Percentiles rank a stretch among this genome's conserved stretches.
These are phyloP conservation scores for Cotesia typhae DNA, from an alignment of 1,140 invertebrate genomes.

Conservation along the genomic window DNA sequence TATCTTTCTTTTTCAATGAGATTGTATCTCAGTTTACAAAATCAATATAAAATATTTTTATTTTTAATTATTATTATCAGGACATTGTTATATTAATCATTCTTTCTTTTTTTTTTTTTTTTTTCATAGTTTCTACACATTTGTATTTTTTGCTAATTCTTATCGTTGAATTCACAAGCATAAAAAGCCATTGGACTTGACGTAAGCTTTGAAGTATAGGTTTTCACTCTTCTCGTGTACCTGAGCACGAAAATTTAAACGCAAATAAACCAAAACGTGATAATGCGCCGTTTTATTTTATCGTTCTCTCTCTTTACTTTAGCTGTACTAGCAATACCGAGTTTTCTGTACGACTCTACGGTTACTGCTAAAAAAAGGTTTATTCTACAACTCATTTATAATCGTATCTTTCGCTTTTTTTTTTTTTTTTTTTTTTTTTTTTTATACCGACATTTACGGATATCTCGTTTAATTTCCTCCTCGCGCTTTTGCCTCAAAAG, in stretches of 20 bases:
- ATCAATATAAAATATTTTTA: neutral
- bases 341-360: neutral
- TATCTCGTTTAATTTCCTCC: constrained; percentile 29
- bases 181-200: constrained; percentile 22
- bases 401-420: constrained; percentile 23
- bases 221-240: constrained; percentile 23
- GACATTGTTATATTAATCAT: neutral
- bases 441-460: constrained; percentile 27
- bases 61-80: neutral
- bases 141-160: neutral
- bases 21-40: constrained; percentile 14
- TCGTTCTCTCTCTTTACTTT: constrained; percentile 10
- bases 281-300: constrained; percentile 30
- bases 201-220: constrained; percentile 22
- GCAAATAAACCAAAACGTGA: constrained; percentile 32
- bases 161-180: neutral
- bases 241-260: constrained; percentile 24
- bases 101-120: no score
- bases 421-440: no score
- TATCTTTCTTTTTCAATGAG: constrained; percentile 8
- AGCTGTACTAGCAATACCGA: constrained; percentile 2
- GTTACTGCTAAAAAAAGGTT: neutral
- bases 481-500: constrained; percentile 13
- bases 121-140: neutral
- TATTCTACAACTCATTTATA: constrained; percentile 22